Conservation (phyloP, 2,888 invertebrate genomes). For the Papilio gigon region DNA sequence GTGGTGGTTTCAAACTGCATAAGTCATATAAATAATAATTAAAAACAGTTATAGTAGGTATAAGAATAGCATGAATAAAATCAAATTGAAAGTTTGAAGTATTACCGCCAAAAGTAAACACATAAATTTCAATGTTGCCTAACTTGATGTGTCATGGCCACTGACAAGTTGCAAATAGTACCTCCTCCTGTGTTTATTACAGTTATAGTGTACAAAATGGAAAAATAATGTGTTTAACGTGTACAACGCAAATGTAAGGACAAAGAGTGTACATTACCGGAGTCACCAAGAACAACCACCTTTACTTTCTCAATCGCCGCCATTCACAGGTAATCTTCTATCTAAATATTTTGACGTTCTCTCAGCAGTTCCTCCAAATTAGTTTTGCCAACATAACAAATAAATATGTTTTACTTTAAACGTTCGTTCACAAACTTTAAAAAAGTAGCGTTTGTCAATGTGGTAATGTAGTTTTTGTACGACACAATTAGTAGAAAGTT, state of each 20-base stretch:
- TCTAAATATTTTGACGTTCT: slow-evolving; percentile 47
- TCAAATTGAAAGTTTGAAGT: slow-evolving; percentile 14
- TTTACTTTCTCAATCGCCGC: slow-evolving; percentile 94
- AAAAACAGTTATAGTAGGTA: neutral
- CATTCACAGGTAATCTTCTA: slow-evolving; percentile 79
- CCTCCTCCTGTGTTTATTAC: slow-evolving; percentile 23
- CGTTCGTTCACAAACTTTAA: neutral
- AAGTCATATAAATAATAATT: neutral
- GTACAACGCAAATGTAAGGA: slow-evolving; percentile 49
- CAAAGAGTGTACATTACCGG: slow-evolving; percentile 84
- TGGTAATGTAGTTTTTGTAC: too few species aligned
- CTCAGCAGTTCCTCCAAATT: slow-evolving; percentile 29
- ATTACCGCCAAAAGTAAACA: slow-evolving; percentile 52
- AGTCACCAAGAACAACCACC: slow-evolving; percentile 95
- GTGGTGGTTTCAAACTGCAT: neutral
- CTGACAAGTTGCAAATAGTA: slow-evolving; percentile 64
- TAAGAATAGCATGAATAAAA: neutral
- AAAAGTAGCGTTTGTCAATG: neutral
- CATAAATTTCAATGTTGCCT: slow-evolving; percentile 56
- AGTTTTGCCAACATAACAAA: slow-evolving; percentile 42
- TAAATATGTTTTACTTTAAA: neutral
- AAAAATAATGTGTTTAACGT: slow-evolving; percentile 49
- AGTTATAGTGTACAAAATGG: slow-evolving; percentile 36
- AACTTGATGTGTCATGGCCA: slow-evolving; percentile 65
- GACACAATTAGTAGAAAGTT: neutral